Conservation (phyloP, 2,888 invertebrate species). For the Ennomos quercinarius region DNA sequence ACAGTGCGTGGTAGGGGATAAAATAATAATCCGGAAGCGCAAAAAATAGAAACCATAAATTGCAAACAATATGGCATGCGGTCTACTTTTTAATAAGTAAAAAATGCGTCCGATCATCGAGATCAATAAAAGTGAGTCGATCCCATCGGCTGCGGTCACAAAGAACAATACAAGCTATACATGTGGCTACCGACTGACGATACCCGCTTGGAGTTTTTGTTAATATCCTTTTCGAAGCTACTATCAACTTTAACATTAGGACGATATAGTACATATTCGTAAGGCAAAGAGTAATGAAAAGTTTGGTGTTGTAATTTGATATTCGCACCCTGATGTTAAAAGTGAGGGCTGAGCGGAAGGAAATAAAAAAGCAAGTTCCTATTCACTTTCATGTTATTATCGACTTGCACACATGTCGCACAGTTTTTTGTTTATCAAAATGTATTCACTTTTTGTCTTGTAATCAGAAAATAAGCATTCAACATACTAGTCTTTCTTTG, state of each 20-base stretch:
- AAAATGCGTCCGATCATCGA: slow-evolving; percentile 69
- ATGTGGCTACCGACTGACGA: slow-evolving; percentile 82
- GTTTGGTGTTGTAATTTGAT: slow-evolving; percentile 74
- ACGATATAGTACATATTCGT: slow-evolving; percentile 37
- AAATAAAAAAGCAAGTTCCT: slow-evolving; percentile 79
- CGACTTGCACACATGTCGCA: slow-evolving; percentile 69
- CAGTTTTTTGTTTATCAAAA: slow-evolving; percentile 43
- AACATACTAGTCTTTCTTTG: too few species aligned
- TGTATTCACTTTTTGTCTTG: slow-evolving; percentile 4
- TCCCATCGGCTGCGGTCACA: slow-evolving; percentile 71
- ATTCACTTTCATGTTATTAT: slow-evolving; percentile 81
- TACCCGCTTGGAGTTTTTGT: slow-evolving; percentile 53
- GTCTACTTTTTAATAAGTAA: slow-evolving; percentile 59
- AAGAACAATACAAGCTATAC: slow-evolving; percentile 73
- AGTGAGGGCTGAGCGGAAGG: slow-evolving; percentile 81
- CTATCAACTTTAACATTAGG: slow-evolving; percentile 42
- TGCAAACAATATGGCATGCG: slow-evolving; percentile 71
- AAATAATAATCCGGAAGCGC: slow-evolving; percentile 66
- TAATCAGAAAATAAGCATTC: neutral
- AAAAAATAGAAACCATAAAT: slow-evolving; percentile 76
- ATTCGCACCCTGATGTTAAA: slow-evolving; percentile 79
- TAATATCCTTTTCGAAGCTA: slow-evolving; percentile 30
- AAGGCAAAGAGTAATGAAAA: slow-evolving; percentile 24
- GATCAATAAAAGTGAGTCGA: slow-evolving; percentile 66
- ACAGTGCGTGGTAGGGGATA: slow-evolving; percentile 28